These are phyloP conservation scores for Hycleus phaleratus DNA, from an alignment of 1,140 invertebrate species.

Conservation along the genomic window DNA sequence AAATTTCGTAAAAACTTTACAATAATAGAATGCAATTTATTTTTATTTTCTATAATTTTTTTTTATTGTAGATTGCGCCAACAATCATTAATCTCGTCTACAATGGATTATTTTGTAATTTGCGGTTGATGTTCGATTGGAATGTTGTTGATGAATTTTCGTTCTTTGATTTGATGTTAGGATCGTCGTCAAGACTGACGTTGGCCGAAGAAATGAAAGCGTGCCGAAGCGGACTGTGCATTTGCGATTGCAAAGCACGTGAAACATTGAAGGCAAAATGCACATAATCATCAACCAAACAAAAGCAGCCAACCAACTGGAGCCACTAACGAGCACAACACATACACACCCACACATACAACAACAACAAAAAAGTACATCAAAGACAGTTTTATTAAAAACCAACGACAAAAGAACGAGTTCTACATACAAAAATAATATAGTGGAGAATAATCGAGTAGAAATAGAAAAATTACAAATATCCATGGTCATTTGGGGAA, in stretches of 20 bases:
- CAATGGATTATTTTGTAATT: too few relatives aligned
- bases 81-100: too few relatives aligned
- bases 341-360: constrained; percentile 4
- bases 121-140: too few relatives aligned
- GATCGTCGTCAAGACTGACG: not conserved
- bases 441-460: too few relatives aligned
- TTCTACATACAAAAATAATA: constrained; percentile 22
- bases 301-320: constrained; percentile 24
- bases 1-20: constrained; percentile 4
- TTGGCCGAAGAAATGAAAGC: constrained; percentile 7
- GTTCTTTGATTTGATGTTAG: not conserved
- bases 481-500: too few relatives aligned
- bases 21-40: too few relatives aligned
- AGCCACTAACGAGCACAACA: constrained; percentile 30
- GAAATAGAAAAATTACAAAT: too few relatives aligned
- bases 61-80: too few relatives aligned
- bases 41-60: too few relatives aligned
- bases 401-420: constrained; percentile 27
- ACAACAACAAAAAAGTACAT: constrained; percentile 10
- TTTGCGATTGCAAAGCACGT: constrained; percentile 29
- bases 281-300: constrained; percentile 30
- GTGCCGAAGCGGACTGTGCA: not conserved
- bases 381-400: constrained; percentile 34
- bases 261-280: constrained; percentile 31
- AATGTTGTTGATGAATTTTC: too few relatives aligned